Evolutionary conservation across 2,888 invertebrate species (phyloP), one percentile per base, ranked within the genome.

Genomic region (Drosophila kokeensis): DNA sequence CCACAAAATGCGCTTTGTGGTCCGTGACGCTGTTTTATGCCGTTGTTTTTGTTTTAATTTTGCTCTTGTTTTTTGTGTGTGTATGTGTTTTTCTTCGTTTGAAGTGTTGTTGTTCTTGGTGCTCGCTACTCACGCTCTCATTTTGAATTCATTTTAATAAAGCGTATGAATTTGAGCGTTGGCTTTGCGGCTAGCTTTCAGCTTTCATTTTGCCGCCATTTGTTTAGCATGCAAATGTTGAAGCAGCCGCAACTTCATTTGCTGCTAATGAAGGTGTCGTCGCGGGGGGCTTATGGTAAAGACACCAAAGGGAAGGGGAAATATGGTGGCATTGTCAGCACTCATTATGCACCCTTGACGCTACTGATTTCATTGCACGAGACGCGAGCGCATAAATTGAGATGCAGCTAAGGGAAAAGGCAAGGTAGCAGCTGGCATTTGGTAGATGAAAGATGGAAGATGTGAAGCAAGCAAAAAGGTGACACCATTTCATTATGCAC

Each of bases 91-190:
- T 61, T 69, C 72, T 70, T 60, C 55, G 52, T 57, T 57, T 59
- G 42, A 45, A 34, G 62, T 62, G 59, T 77, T 62, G 50, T 40
- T 57, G 55, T 45, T 40, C 34, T 32, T 42, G 15, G 24, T n/a
- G 24, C n/a, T 11, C 32, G 40, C 65, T 32, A 15, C 27, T 45
- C 38, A 29, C 30, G 30, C 24, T 69, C 81, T 88, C 83, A 80
- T 85, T 89, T 81, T 65, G 86, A 73, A 88, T 85, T 89, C 88
- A 88, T 85, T 85, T 85, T 87, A 85, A 85, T 89, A 89, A 85
- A 86, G 81, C 81, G 68, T 88, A 89, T 78, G 86, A 85, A 89
- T 88, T 88, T 76, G 65, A 64, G 61, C 68, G 81, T 52, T 80
- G 78, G 81, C 80, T 82, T 85, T 89, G 87, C 72, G 89, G 89